Percentiles rank a stretch among this genome's conserved stretches.
phyloP scores from a whole-genome alignment of 2,113 vertebrate genomes.

The Hydrolagus affinis region DNA sequence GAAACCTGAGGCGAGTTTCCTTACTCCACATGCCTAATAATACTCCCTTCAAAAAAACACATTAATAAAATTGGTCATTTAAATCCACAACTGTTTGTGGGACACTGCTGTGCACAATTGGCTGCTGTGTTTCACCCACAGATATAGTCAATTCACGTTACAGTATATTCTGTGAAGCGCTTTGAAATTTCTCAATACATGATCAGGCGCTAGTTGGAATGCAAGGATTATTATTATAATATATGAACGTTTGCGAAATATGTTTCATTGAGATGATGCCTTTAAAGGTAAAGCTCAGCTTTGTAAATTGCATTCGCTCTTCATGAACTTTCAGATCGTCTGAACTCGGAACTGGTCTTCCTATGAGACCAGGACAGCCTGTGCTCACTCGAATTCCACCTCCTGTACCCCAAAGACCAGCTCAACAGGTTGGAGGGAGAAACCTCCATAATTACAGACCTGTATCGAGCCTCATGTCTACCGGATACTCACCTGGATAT shows the following conservation, averaged over 20 bases:
- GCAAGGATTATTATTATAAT: background rate
- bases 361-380: constrained; percentile 62
- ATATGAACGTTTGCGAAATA: background rate
- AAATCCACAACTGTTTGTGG: too few relatives aligned
- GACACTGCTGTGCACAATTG: too few relatives aligned
- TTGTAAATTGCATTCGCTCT: background rate
- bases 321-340: constrained; percentile 60
- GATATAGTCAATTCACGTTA: too few relatives aligned
- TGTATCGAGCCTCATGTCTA: constrained; percentile 67
- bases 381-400: constrained; percentile 71
- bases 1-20: too few relatives aligned
- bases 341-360: constrained; percentile 59
- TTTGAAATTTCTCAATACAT: background rate
- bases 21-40: too few relatives aligned
- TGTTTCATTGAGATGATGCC: background rate
- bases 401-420: constrained; percentile 71
- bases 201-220: background rate
- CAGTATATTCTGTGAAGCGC: too few relatives aligned
- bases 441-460: constrained; percentile 66
- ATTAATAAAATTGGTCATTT: too few relatives aligned
- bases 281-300: too few relatives aligned
- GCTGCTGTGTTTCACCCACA: too few relatives aligned
- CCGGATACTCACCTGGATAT: constrained; percentile 51
- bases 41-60: too few relatives aligned
- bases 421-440: constrained; percentile 61